Evolutionary conservation across 2,888 invertebrate genomes (phyloP).

Genomic region (Drosophila mercatorum): DNA sequence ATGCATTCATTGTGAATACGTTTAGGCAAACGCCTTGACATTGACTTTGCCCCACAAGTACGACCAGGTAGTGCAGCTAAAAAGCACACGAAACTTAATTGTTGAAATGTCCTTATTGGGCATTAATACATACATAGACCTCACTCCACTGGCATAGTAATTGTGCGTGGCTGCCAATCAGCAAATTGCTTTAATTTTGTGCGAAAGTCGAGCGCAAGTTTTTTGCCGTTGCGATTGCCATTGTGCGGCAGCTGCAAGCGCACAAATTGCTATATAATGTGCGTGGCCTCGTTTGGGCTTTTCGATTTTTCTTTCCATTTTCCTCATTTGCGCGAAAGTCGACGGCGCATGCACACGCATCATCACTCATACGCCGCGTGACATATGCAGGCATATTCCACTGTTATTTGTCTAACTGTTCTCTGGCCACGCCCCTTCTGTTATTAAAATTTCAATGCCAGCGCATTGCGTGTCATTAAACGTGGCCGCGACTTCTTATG

Average conservation of each 20-base stretch:
- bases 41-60: constrained; percentile 46
- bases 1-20: constrained; percentile 45
- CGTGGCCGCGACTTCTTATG: constrained; percentile 32
- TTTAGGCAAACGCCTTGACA: constrained; percentile 48
- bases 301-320: constrained; percentile 12
- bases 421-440: constrained; percentile 38
- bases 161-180: constrained; percentile 42
- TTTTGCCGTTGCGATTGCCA: constrained; percentile 19
- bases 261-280: constrained; percentile 76
- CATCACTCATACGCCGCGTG: constrained; percentile 52
- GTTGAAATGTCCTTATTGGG: constrained; percentile 65
- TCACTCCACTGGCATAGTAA: constrained; percentile 11
- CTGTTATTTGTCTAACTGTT: constrained; percentile 4
- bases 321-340: constrained; percentile 48
- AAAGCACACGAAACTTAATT: constrained; percentile 30
- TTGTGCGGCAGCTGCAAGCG: constrained; percentile 52
- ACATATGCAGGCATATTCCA: constrained; percentile 21
- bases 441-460: constrained; percentile 53
- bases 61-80: constrained; percentile 22
- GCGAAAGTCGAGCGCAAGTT: constrained; percentile 62
- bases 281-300: constrained; percentile 72
- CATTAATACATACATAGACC: not conserved
- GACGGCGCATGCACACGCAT: constrained; percentile 18
- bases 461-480: constrained; percentile 49
- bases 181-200: constrained; percentile 68